Conservation (phyloP, 2,113 vertebrate genomes). For the Uria aalge region DNA sequence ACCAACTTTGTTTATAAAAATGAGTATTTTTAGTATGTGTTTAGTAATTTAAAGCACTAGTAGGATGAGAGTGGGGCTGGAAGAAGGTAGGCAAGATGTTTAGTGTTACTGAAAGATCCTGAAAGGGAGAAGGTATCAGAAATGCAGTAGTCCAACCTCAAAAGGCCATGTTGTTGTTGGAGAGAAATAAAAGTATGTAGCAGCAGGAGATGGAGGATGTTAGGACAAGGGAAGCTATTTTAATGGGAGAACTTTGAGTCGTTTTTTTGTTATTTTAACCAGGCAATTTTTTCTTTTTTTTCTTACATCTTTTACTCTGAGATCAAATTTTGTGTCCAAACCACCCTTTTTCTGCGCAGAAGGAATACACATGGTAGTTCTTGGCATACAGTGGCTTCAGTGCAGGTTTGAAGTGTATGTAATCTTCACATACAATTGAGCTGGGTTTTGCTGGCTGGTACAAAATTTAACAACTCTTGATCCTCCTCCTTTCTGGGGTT, state of each 20-base stretch:
- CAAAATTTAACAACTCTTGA: background rate
- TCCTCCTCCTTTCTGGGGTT: background rate
- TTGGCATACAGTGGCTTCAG: background rate
- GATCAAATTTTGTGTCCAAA: background rate
- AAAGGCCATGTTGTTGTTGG: background rate
- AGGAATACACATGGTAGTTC: background rate
- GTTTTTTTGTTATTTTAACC: background rate
- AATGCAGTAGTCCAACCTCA: background rate
- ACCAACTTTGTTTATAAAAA: background rate
- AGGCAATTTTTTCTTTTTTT: background rate
- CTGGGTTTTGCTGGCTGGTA: background rate
- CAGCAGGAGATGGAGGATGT: background rate
- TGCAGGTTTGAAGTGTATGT: background rate
- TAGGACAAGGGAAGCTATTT: background rate
- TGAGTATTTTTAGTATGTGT: background rate
- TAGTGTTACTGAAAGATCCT: background rate
- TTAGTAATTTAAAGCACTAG: background rate
- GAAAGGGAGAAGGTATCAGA: background rate
- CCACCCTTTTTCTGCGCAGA: background rate
- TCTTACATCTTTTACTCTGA: background rate
- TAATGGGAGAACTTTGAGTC: background rate
- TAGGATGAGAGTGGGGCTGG: background rate
- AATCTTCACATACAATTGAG: background rate
- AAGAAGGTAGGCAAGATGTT: background rate
- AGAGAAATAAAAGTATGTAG: background rate